These are phyloP conservation scores for Eptatretus burgeri DNA, from an alignment of 2,113 vertebrate species.

Conservation along the genomic window DNA sequence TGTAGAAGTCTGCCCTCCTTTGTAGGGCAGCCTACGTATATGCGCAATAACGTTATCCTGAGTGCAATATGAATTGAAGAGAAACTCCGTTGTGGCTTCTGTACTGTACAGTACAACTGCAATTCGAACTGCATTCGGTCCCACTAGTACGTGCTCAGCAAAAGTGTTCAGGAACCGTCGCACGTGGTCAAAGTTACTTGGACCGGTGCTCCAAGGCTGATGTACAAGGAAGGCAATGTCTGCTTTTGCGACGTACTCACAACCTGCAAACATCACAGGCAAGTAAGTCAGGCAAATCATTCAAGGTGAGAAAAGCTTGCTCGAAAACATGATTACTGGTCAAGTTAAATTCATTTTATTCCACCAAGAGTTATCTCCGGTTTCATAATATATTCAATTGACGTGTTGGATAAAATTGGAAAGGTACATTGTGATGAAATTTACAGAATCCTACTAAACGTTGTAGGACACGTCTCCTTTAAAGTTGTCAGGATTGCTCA, in stretches of 20 bases:
- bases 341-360: too few species aligned
- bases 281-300: too few species aligned
- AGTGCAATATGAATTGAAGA: constrained; percentile 26
- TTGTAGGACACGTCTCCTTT: too few species aligned
- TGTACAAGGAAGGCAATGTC: constrained; percentile 95
- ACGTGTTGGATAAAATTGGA: too few species aligned
- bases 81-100: constrained; percentile 27
- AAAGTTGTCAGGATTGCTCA: too few species aligned
- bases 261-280: constrained; percentile 11
- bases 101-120: constrained; percentile 38
- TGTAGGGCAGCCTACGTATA: constrained; percentile 20
- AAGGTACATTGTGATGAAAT: too few species aligned
- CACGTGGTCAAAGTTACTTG: constrained; percentile 30
- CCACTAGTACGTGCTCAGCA: constrained; percentile 29
- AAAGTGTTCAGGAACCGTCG: constrained; percentile 43
- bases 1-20: constrained; percentile 20
- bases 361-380: too few species aligned
- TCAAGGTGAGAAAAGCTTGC: too few species aligned
- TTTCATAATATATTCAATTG: too few species aligned
- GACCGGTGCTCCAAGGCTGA: constrained; percentile 36
- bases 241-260: constrained; percentile 32
- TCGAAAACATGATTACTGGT: too few species aligned
- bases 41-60: constrained; percentile 19
- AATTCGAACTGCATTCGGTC: constrained; percentile 36
- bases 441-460: too few species aligned